These are phyloP conservation scores for Gopherus flavomarginatus DNA, from an alignment of 2,113 vertebrate genomes.

Conservation along the genomic window DNA sequence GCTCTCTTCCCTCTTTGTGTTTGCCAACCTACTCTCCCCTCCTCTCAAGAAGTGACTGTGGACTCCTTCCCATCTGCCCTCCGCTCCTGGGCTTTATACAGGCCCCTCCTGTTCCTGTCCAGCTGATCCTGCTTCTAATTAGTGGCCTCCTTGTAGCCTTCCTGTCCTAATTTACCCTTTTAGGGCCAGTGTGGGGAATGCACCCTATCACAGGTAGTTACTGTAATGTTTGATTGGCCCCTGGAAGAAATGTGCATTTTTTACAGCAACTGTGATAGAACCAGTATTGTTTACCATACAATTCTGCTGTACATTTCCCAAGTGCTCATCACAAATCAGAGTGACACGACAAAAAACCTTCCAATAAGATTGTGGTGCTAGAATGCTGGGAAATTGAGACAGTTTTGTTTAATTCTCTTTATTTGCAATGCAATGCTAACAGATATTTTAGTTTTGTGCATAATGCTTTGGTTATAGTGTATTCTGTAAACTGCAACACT, in stretches of 20 bases:
- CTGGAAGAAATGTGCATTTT: background rate
- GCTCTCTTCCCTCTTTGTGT: too few relatives aligned
- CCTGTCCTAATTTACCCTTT: too few relatives aligned
- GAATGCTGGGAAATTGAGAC: background rate
- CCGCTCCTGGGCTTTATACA: too few relatives aligned
- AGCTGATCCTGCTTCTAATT: too few relatives aligned
- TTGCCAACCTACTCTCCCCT: too few relatives aligned
- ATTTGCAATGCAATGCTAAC: background rate
- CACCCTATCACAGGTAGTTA: too few relatives aligned
- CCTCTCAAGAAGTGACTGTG: too few relatives aligned
- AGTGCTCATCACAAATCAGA: background rate
- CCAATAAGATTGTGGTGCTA: background rate
- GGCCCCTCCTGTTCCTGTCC: too few relatives aligned
- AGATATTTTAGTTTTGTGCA: background rate
- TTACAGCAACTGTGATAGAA: background rate
- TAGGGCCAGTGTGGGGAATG: too few relatives aligned
- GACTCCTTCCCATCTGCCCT: too few relatives aligned
- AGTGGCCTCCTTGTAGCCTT: too few relatives aligned
- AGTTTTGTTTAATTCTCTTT: background rate
- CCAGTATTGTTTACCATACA: background rate
- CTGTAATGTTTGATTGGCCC: background rate
- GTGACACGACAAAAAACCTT: too few relatives aligned
- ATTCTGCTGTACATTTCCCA: background rate
- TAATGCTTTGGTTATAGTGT: fast-evolving
- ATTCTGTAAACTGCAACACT: background rate